These are phyloP conservation scores for Hemiscyllium ocellatum DNA, from an alignment of 2,113 vertebrate genomes.

Conservation along the genomic window DNA sequence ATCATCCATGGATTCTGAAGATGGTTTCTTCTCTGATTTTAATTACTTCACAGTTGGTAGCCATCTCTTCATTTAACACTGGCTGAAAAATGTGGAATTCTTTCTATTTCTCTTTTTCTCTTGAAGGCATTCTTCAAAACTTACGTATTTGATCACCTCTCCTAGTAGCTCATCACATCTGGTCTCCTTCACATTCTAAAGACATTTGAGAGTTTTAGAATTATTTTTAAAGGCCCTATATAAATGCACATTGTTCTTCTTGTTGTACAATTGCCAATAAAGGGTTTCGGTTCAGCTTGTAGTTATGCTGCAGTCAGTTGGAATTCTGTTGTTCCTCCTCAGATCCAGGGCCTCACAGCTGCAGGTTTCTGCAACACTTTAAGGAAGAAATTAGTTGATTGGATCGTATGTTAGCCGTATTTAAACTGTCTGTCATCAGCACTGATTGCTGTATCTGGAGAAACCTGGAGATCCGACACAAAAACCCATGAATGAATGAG, in stretches of 20 bases:
- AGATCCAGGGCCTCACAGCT: not conserved
- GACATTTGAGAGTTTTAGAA: not conserved
- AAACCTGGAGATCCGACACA: not conserved
- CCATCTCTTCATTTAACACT: too few relatives aligned
- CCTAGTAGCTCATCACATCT: not conserved
- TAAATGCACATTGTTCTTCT: not conserved
- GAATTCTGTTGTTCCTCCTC: not conserved
- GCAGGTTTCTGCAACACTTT: not conserved
- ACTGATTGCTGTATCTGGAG: not conserved
- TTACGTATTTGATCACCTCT: not conserved
- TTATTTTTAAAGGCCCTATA: not conserved
- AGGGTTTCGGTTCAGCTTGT: not conserved
- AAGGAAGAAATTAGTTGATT: conserved; percentile 5
- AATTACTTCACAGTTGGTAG: not conserved
- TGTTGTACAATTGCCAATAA: not conserved
- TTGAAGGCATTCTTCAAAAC: not conserved
- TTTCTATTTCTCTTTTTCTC: not conserved
- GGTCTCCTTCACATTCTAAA: not conserved
- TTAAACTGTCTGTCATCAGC: not conserved
- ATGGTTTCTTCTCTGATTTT: not conserved
- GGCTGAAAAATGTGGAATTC: too few relatives aligned
- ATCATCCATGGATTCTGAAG: too few relatives aligned
- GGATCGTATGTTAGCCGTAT: conserved; percentile 3
- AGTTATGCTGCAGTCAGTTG: not conserved
- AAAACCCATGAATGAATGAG: not conserved